These are phyloP conservation scores for Montipora cactus DNA, from an alignment of 64 coral and sea anemone species.

Conservation along the genomic window DNA sequence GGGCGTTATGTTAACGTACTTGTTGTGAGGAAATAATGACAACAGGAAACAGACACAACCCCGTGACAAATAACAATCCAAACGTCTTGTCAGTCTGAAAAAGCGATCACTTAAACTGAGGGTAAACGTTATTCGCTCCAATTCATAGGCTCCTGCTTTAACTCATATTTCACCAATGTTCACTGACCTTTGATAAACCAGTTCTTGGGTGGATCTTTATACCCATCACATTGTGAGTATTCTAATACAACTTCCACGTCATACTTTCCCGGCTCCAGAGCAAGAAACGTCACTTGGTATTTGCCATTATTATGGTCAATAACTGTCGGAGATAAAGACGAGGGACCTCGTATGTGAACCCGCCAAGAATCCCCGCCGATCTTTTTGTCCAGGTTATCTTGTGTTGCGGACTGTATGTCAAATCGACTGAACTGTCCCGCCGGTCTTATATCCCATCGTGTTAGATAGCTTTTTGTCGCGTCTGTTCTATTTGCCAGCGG, in stretches of 20 bases:
- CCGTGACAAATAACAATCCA: no score
- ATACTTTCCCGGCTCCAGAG: slow-evolving; percentile 78
- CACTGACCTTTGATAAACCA: slow-evolving; percentile 97
- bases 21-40: no score
- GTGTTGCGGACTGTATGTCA: slow-evolving; percentile 73
- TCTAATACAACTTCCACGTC: slow-evolving; percentile 76
- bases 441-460: slow-evolving; percentile 76
- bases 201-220: slow-evolving; percentile 79
- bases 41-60: no score
- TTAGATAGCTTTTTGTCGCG: slow-evolving; percentile 73
- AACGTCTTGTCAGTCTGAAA: no score
- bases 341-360: slow-evolving; percentile 79
- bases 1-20: no score
- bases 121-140: no score
- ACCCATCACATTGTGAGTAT: slow-evolving; percentile 87
- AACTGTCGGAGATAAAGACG: slow-evolving; percentile 84
- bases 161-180: background rate
- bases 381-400: slow-evolving; percentile 61
- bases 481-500: slow-evolving; percentile 42
- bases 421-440: slow-evolving; percentile 96
- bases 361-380: slow-evolving; percentile 96
- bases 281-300: slow-evolving; percentile 87
- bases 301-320: slow-evolving; percentile 90
- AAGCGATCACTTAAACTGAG: no score
- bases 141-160: background rate